A percentile compares a stretch with the other conserved stretches of the same genome.
Evolutionary conservation across 2,888 invertebrate genomes (phyloP).

Genomic region (Tuberolachnus salignus): DNA sequence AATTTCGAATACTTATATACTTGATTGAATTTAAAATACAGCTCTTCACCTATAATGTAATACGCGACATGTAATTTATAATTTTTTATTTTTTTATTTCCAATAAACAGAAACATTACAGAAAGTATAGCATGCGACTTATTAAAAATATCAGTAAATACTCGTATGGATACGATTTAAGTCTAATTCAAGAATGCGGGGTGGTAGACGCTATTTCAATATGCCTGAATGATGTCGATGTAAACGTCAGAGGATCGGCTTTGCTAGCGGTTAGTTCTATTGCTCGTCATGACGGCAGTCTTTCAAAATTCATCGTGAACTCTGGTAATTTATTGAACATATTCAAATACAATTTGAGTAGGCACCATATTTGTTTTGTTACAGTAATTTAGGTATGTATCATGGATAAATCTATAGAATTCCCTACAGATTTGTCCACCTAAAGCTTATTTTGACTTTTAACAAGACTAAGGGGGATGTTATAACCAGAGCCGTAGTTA

Average conservation of each 20-base stretch:
- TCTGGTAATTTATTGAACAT: constrained; percentile 13
- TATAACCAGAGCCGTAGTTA: too few species aligned
- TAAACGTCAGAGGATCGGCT: constrained; percentile 80
- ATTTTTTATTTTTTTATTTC: too few species aligned
- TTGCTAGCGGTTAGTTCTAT: constrained; percentile 82
- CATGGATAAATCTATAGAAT: too few species aligned
- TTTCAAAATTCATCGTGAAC: neutral
- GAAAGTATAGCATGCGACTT: constrained; percentile 34
- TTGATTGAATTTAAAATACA: too few species aligned
- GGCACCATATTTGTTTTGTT: too few species aligned
- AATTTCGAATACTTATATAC: too few species aligned
- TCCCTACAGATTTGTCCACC: neutral
- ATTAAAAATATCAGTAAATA: constrained; percentile 66
- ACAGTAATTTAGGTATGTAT: too few species aligned
- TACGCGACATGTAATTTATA: too few species aligned
- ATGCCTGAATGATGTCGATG: constrained; percentile 82
- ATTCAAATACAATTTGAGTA: neutral
- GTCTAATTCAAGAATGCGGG: constrained; percentile 67
- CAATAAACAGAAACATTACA: constrained; percentile 54
- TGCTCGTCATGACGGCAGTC: constrained; percentile 72
- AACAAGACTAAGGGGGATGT: too few species aligned
- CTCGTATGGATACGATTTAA: constrained; percentile 73
- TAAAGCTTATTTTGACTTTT: too few species aligned
- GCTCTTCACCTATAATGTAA: neutral
- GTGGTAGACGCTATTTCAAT: constrained; percentile 75